Base-by-base conservation (phyloP, 1,140 invertebrate genomes). In the Condylostylus longicornis region DNA sequence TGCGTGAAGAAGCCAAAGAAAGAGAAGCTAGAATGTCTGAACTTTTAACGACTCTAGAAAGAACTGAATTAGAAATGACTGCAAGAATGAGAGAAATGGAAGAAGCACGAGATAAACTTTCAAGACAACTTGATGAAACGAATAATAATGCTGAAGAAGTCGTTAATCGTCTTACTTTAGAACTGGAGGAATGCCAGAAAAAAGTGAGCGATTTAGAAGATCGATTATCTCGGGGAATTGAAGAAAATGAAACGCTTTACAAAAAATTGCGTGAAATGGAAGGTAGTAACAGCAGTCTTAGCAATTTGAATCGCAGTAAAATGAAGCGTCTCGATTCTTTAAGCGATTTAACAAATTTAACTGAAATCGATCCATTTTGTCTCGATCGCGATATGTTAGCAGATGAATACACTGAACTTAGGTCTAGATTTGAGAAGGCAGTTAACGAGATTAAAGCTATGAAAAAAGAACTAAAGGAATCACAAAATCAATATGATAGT, bases 391-490 rank as follows among this genome's bases (percentile, higher is more conserved):
- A 83, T 43, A 77, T 74, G 43, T 60, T 86, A 12, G 75, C 81
- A 41, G 81, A 84, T 54, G 80, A 85, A 51, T 86, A 81, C 49
- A 67, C 75, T 9, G 80, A 85, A 44, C 55, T 88, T 35, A 68
- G 75, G 30, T 65, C 67, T 21, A 70, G 82, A 33, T 84, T 87
- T 51, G 77, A 84, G 51, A 85, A 80, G 54, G 82, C 82, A 0
- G 74, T 86, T 1, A 67, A 75, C 38, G 83, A 88, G 64, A 87
- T 87, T 13, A 67, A 77, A 43, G 73, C 77, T 4, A 77, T 89
- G 69, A 83, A 85, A 43, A 70, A 75, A 14, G 81, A 87, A 50
- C 61, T 89, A 1, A 72, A 78, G n/a, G 77, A 82, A 46, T 77
- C 81, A 4, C 75, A 88, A 49, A 73, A 73, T 14, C 73, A 77